phyloP scores from a whole-genome alignment of 1,140 invertebrate genomes.

The Colletes latitarsis region DNA sequence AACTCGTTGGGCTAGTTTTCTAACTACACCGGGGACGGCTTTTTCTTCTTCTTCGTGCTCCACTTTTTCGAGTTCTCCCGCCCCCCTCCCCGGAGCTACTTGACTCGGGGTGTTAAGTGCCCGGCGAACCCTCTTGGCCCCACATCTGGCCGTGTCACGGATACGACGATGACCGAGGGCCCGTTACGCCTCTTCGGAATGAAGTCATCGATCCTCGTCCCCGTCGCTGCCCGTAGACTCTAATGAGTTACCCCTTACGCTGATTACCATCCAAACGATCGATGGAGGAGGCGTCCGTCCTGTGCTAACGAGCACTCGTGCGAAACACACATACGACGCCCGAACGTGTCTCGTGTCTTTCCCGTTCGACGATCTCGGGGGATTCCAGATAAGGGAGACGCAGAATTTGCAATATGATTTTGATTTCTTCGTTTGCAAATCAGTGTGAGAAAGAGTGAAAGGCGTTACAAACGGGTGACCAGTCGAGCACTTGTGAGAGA shows the following conservation, averaged over 20 bases:
- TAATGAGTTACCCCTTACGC: conserved; percentile 10
- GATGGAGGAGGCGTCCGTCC: background rate
- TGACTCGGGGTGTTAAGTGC: conserved; percentile 68
- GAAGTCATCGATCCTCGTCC: conserved; percentile 29
- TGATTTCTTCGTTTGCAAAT: no score
- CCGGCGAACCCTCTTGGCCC: conserved; percentile 53
- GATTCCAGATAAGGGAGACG: no score
- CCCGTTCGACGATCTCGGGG: no score
- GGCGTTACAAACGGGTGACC: no score
- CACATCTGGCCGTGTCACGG: background rate
- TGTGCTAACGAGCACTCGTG: conserved; percentile 10
- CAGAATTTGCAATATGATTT: no score
- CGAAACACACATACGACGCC: background rate
- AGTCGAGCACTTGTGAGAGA: no score
- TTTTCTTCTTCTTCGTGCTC: conserved; percentile 59
- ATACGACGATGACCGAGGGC: background rate
- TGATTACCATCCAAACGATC: conserved; percentile 19
- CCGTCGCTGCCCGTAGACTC: no score
- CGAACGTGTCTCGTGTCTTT: no score
- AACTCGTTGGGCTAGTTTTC: conserved; percentile 5
- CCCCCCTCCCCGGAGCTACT: conserved; percentile 51
- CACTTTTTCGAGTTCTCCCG: conserved; percentile 66
- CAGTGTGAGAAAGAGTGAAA: no score
- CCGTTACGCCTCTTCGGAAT: background rate
- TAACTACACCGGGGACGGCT: conserved; percentile 23